Conservation (phyloP, 2,888 invertebrate genomes). For the Xestia xanthographa region DNA sequence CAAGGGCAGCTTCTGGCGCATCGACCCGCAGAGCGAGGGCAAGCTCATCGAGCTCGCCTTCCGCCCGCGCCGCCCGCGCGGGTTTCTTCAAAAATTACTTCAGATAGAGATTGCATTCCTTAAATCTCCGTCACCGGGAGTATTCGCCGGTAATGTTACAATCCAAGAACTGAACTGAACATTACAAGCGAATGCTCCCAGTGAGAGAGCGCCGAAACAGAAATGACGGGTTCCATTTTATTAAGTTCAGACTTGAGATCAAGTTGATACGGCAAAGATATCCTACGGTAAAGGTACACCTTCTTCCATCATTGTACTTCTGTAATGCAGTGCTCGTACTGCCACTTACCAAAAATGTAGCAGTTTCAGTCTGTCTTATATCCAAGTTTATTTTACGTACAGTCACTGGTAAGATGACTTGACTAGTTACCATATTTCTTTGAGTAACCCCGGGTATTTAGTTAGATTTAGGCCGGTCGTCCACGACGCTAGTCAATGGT, state of each 20-base stretch:
- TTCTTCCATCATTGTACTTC: background rate
- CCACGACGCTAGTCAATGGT: background rate
- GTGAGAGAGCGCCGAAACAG: background rate
- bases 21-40: conserved; percentile 98
- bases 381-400: background rate
- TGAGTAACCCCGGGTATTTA: conserved; percentile 2
- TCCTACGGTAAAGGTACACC: no score
- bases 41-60: conserved; percentile 99
- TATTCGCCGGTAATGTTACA: background rate
- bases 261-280: background rate
- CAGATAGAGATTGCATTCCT: background rate
- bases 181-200: background rate
- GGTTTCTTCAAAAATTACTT: conserved; percentile 79
- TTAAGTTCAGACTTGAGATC: background rate
- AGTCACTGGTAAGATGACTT: background rate
- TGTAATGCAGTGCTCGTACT: background rate
- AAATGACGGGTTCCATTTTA: background rate
- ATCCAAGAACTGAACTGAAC: background rate
- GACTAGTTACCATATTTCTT: background rate
- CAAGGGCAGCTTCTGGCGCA: conserved; percentile 99
- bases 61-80: conserved; percentile 97
- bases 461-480: conserved; percentile 21
- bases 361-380: background rate
- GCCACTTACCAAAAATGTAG: background rate
- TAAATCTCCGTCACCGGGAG: background rate